These are phyloP conservation scores for Embiotoca jacksoni DNA, from an alignment of 2,113 vertebrate genomes.

Conservation along the genomic window DNA sequence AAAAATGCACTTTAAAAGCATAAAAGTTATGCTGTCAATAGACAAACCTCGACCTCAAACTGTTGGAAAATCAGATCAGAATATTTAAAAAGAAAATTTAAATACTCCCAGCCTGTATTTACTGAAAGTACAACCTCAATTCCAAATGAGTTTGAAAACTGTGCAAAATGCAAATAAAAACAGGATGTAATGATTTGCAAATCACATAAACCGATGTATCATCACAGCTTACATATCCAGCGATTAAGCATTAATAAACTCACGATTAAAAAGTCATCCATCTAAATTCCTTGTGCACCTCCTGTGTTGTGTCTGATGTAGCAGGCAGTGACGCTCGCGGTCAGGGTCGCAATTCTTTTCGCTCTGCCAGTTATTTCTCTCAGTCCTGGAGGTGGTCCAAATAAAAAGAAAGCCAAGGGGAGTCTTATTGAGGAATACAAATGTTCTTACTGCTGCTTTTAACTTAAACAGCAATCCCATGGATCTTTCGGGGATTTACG, in stretches of 20 bases:
- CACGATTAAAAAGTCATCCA: conserved; percentile 46
- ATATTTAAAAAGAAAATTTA: too few relatives aligned
- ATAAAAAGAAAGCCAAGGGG: conserved; percentile 43
- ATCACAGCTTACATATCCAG: conserved; percentile 25
- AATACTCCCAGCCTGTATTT: too few relatives aligned
- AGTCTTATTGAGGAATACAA: conserved; percentile 61
- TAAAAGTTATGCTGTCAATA: too few relatives aligned
- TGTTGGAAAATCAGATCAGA: too few relatives aligned
- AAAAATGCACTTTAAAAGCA: too few relatives aligned
- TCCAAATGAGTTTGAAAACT: too few relatives aligned
- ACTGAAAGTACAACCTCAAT: too few relatives aligned
- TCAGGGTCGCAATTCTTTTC: conserved; percentile 37
- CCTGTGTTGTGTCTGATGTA: conserved; percentile 2
- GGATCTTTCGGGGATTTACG: conserved; percentile 66
- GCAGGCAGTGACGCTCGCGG: conserved; percentile 2
- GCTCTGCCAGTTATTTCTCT: conserved; percentile 35
- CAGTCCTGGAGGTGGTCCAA: conserved; percentile 50
- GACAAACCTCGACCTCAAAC: too few relatives aligned
- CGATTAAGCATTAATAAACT: conserved; percentile 51
- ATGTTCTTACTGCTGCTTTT: conserved; percentile 46
- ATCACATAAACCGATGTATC: not conserved
- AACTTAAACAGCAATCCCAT: conserved; percentile 55
- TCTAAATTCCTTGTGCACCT: conserved; percentile 1
- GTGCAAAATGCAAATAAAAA: too few relatives aligned
- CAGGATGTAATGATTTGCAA: too few relatives aligned